Evolutionary conservation across 1,140 invertebrate species (phyloP), one percentile per base, ranked within the genome.

Genomic region (Cotesia typhae): DNA sequence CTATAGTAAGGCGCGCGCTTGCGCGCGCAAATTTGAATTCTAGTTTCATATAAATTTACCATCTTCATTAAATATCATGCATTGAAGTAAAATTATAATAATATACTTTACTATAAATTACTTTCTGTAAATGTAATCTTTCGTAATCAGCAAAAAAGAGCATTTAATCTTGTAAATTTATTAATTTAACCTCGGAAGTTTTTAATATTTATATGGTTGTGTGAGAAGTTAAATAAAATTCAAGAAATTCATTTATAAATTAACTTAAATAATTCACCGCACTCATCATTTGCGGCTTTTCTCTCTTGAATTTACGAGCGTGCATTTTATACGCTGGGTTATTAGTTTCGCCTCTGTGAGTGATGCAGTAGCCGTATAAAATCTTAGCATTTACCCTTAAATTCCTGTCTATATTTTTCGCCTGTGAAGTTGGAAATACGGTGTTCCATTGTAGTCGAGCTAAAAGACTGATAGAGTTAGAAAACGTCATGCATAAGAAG

Each of bases 401-500:
- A 57, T 57, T 57, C 53, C n/a, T n/a, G 35, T 28, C 37, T 63
- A n/a, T 63, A 28, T 35, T 28, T 36, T 36, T 63, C n/a, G n/a
- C 20, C 28, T 12, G 28, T 28, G 35, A 36, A 67, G 20, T 67
- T 53, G 17, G 36, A 67, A 67, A 38, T 36, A 67, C 53, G 66
- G 17, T n/a, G 41, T 47, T n/a, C 51, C 41, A 55, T 28, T 17
- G 6, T 28, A 14, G 41, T 67, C 28, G 9, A 67, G 53, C n/a
- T 36, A 55, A 67, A 67, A 28, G 41, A 4, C 7, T 65, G 63
- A 65, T 65, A 20, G 66, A 20, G n/a, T 52, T 10, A 20, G 51
- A 38, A 10, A 41, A 37, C 52, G 52, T 53, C 17, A 52, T 28
- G 51, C 41, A 67, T 55, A 35, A 35, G 51, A 53, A 51, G 66